phyloP scores from a whole-genome alignment of 1,140 invertebrate species.

The Sarcophaga bullata region DNA sequence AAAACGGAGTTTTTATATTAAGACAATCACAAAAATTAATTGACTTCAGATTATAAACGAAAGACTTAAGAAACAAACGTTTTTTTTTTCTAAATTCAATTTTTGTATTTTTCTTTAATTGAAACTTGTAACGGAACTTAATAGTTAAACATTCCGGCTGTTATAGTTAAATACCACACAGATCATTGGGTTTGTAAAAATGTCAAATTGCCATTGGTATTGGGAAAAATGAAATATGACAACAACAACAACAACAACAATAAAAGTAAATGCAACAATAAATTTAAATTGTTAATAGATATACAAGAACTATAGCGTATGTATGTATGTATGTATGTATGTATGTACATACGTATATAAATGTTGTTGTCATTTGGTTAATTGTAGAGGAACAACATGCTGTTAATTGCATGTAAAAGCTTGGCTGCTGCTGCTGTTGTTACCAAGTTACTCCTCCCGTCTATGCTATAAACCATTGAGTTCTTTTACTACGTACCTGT shows the following conservation, averaged over 20 bases:
- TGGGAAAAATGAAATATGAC: neutral
- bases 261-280: neutral
- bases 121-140: neutral
- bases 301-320: neutral
- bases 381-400: neutral
- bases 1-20: neutral
- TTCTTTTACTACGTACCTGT: neutral
- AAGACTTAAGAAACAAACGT: too few relatives aligned
- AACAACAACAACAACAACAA: neutral
- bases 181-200: conserved; percentile 20
- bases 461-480: too few relatives aligned
- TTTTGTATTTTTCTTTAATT: too few relatives aligned
- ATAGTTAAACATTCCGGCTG: neutral
- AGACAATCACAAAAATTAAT: too few relatives aligned
- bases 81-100: too few relatives aligned
- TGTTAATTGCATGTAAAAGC: neutral
- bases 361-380: too few relatives aligned
- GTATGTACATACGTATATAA: too few relatives aligned
- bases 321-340: too few relatives aligned
- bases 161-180: conserved; percentile 24
- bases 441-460: too few relatives aligned
- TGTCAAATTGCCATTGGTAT: conserved; percentile 7
- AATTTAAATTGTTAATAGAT: neutral
- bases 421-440: neutral
- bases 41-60: too few relatives aligned